Conservation (phyloP, 2,888 invertebrate species). For the Cyclophora punctaria region DNA sequence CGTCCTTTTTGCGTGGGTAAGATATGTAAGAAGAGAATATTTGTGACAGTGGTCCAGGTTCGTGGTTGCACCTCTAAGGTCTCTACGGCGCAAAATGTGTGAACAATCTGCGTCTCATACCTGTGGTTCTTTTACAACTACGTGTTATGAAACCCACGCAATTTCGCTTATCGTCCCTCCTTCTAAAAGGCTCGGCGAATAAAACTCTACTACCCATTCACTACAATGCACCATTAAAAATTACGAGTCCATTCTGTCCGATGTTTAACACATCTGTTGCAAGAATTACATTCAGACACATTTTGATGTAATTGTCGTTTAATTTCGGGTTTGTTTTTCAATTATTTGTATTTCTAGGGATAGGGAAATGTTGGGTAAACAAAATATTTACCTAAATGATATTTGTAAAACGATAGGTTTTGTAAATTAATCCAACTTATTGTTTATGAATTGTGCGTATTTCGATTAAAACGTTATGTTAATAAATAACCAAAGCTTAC, state of each 20-base stretch:
- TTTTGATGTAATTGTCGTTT: neutral
- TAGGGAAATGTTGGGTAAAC: too few relatives aligned
- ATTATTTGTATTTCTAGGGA: too few relatives aligned
- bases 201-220: slow-evolving; percentile 17
- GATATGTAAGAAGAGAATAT: too few relatives aligned
- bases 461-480: too few relatives aligned
- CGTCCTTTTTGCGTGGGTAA: too few relatives aligned
- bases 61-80: too few relatives aligned
- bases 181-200: slow-evolving; percentile 26
- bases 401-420: too few relatives aligned
- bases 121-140: slow-evolving; percentile 24
- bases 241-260: slow-evolving; percentile 7
- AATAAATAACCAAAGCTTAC: too few relatives aligned
- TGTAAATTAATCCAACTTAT: too few relatives aligned
- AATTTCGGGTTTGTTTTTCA: neutral
- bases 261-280: slow-evolving; percentile 5
- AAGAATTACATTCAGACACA: slow-evolving; percentile 2
- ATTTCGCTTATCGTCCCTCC: slow-evolving; percentile 34
- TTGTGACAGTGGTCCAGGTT: too few relatives aligned
- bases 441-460: too few relatives aligned
- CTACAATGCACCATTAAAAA: slow-evolving; percentile 16
- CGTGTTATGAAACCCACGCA: slow-evolving; percentile 31
- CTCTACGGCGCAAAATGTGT: slow-evolving; percentile 1
- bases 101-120: slow-evolving; percentile 26
- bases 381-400: too few relatives aligned